These are phyloP conservation scores for Bombus pyrosoma DNA, from an alignment of 1,140 invertebrate genomes.

Conservation along the genomic window DNA sequence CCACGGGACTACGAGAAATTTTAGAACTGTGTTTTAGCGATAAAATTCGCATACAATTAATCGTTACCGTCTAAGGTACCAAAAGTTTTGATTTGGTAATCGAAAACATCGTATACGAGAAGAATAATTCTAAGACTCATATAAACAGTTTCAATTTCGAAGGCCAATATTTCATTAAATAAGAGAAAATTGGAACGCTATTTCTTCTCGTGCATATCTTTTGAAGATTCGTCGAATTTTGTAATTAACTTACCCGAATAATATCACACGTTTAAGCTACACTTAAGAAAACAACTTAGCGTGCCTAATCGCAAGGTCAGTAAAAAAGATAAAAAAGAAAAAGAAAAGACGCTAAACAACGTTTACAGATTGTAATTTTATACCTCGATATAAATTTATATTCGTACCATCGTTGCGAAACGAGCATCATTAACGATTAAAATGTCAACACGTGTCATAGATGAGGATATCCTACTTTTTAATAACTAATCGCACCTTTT, in stretches of 20 bases:
- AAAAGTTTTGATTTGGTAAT: slow-evolving; percentile 39
- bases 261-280: slow-evolving; percentile 27
- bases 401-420: slow-evolving; percentile 10
- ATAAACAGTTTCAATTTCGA: slow-evolving; percentile 2
- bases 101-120: slow-evolving; percentile 34
- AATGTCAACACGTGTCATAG: background rate
- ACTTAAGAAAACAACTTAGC: slow-evolving; percentile 46
- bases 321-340: background rate
- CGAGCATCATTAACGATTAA: slow-evolving; percentile 17
- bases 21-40: slow-evolving; percentile 34
- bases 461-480: background rate
- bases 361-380: slow-evolving; percentile 43
- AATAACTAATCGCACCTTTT: slow-evolving; percentile 10
- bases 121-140: slow-evolving; percentile 16
- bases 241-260: slow-evolving; percentile 51
- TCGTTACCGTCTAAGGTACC: slow-evolving; percentile 28
- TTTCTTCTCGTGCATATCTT: slow-evolving; percentile 47
- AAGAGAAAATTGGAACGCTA: slow-evolving; percentile 7
- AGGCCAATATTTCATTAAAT: background rate
- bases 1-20: background rate
- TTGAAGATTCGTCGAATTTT: slow-evolving; percentile 37
- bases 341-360: background rate
- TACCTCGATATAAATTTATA: slow-evolving; percentile 42
- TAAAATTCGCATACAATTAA: slow-evolving; percentile 33
- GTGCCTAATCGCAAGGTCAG: slow-evolving; percentile 53